Evolutionary conservation across 2,113 vertebrate genomes (phyloP), one percentile per base, ranked within the genome.

Genomic region (Pelvicachromis taeniatus): DNA sequence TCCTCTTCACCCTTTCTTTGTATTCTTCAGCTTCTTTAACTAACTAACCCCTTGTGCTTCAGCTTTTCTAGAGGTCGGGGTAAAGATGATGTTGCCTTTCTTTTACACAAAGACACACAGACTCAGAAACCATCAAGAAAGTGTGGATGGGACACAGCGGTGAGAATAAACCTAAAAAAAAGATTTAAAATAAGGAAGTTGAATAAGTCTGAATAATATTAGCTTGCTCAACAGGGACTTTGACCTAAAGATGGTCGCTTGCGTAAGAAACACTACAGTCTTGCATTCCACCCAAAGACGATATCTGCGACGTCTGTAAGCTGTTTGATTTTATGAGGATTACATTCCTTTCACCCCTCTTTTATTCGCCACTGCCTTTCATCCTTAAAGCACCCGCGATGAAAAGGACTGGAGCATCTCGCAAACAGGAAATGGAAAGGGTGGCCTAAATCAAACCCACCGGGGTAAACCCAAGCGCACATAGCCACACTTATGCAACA

Each of bases 381-480:
- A 87, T 45, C 33, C 10, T 70, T 45, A 38, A 82, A 38, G 21
- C 21, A 7, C 48, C 33, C 81, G 58, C 3, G 6, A 77, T 83
- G n/a, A 78, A 78, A 85, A 31, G 11, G 42, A 77, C 4, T 17
- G 11, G 29, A 48, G 79, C 23, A 48, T 87, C 53, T 68, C 26
- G 59, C 35, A 68, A 80, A 81, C 58, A 91, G 86, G 83, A 93
- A 91, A 83, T 9, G n/a, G 55, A 80, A 38, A 42, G 10, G 11
- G 33, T 5, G 52, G 75, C 31, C 63, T 59, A 77, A 82, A 80
- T 86, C 52, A 90, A 83, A 90, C 73, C 81, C 54, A 70, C 21
- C 7, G 4, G 3, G 52, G 33, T 42, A 16, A 85, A 89, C 29
- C 42, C 55, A 19, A 12, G 6, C 5, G 6, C 56, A 79, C n/a